Base-by-base conservation (phyloP, 2,888 invertebrate species). In the Corythucha ciliata region DNA sequence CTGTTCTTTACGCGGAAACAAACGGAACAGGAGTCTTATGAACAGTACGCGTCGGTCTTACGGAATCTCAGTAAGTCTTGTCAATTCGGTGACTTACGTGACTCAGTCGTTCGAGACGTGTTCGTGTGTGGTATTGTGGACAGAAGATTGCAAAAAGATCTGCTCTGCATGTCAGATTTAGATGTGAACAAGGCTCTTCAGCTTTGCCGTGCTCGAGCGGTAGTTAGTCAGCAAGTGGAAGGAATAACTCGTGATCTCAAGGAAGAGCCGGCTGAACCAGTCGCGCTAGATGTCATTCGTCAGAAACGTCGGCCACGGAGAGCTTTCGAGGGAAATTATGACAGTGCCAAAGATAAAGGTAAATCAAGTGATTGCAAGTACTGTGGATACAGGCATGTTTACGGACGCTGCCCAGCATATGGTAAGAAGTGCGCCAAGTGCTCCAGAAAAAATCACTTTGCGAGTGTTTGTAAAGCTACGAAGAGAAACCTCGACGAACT, bases 121-220 rank as follows among this genome's bases (percentile, higher is more conserved):
- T 51, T 51, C 18, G 45, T 51, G 12, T 25, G 45, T 12, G 51
- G 51, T 7, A 18, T 51, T 18, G 18, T 12, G 5, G 45, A 51
- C 25, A 45, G 24, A 10, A 7, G 14, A 18, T 12, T 44, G 16
- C 26, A 44, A 16, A 29, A 46, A 34, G 21, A 7, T 14, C 29
- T 51, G 21, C 22, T 51, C 1, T 10, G 18, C 8, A 36, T 29
- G 7, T n/a, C n/a, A 21, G 32, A 12, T 14, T 18, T 47, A 10
- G 16, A 8, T 16, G 14, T 21, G 12, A 7, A 22, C n/a, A 34
- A 4, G 16, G 47, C 47, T 6, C 24, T 47, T 18, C n/a, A 47
- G 3, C 14, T 47, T 16, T 47, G 47, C 36, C 33, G 21, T 14
- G 34, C 34, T 12, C 10, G 34, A 10, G 36, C 16, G 8, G 18